These are phyloP conservation scores for Penelope pileata DNA, from an alignment of 2,113 vertebrate species.

Conservation along the genomic window DNA sequence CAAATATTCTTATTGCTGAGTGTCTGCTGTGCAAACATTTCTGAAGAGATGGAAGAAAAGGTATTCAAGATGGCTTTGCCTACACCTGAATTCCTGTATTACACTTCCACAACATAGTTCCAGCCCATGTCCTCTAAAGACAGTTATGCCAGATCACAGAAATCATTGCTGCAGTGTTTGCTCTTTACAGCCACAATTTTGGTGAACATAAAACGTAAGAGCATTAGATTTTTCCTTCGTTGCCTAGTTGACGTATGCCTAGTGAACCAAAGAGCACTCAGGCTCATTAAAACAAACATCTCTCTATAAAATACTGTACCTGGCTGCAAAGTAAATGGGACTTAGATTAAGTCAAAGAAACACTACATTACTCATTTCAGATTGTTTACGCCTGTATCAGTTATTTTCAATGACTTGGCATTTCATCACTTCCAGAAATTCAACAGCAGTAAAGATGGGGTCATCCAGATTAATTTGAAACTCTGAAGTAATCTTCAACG, in stretches of 20 bases:
- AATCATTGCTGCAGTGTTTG: background rate
- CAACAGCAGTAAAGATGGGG: conserved; percentile 52
- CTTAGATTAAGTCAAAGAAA: conserved; percentile 31
- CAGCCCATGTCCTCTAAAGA: background rate
- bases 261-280: background rate
- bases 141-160: background rate
- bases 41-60: background rate
- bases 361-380: conserved; percentile 20
- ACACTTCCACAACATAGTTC: background rate
- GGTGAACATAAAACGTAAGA: background rate
- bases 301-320: conserved; percentile 9
- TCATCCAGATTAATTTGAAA: conserved; percentile 73
- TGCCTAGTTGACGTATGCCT: background rate
- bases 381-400: conserved; percentile 34
- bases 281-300: conserved; percentile 33
- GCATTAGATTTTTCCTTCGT: background rate
- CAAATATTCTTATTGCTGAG: fast-evolving
- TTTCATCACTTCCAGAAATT: conserved; percentile 68
- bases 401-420: conserved; percentile 56
- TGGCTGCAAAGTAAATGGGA: background rate
- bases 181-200: background rate
- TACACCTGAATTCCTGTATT: background rate
- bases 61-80: fast-evolving
- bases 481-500: conserved; percentile 52
- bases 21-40: background rate